Conservation (phyloP, 2,888 invertebrate genomes). For the Sarcophaga rosellei region DNA sequence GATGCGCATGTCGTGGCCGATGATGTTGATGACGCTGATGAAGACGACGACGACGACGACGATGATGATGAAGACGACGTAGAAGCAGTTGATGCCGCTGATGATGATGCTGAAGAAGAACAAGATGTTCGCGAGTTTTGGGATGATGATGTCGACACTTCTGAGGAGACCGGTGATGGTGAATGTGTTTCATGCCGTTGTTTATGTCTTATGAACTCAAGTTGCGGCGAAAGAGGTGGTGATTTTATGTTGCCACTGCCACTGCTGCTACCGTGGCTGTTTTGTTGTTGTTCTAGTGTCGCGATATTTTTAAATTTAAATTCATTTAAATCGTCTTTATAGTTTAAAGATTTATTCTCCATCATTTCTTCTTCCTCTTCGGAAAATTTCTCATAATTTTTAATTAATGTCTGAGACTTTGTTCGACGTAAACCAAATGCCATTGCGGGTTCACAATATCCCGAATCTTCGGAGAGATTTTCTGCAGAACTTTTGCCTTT, state of each 20-base stretch:
- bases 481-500: constrained; percentile 85
- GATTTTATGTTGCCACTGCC: constrained; percentile 39
- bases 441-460: constrained; percentile 84
- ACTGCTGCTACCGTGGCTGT: background rate
- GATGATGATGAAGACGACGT: too few species aligned
- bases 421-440: constrained; percentile 73
- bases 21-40: constrained; percentile 70
- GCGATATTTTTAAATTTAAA: constrained; percentile 65
- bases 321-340: constrained; percentile 69
- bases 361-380: constrained; percentile 79
- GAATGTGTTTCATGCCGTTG: constrained; percentile 74
- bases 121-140: constrained; percentile 57
- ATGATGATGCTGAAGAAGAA: constrained; percentile 70
- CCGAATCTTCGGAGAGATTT: constrained; percentile 91
- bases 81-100: constrained; percentile 72
- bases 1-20: constrained; percentile 74
- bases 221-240: constrained; percentile 49
- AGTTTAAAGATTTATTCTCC: constrained; percentile 60
- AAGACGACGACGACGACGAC: constrained; percentile 67
- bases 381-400: constrained; percentile 81
- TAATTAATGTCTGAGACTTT: constrained; percentile 82
- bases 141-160: constrained; percentile 72
- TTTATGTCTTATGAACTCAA: constrained; percentile 60
- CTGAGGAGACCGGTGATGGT: constrained; percentile 75
- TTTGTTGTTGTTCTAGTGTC: constrained; percentile 33